These are phyloP conservation scores for Anoplolepis gracilipes DNA, from an alignment of 1,140 invertebrate genomes.

Conservation along the genomic window DNA sequence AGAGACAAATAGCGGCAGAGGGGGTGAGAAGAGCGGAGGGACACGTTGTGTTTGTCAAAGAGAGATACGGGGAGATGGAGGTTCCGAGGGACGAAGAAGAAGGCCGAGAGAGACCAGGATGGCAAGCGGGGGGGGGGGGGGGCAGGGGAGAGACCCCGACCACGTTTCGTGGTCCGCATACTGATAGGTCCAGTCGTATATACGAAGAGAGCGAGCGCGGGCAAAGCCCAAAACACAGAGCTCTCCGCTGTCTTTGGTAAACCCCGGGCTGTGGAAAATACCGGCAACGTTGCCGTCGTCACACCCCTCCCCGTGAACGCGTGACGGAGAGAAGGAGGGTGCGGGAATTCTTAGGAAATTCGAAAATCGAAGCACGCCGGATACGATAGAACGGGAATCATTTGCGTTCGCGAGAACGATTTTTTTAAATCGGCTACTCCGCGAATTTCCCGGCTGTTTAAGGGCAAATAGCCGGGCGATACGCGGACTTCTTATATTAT, in stretches of 20 bases:
- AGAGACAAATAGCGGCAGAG: slow-evolving; percentile 42
- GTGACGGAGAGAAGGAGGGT: neutral
- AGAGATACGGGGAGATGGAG: slow-evolving; percentile 50
- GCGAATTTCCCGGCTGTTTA: slow-evolving; percentile 25
- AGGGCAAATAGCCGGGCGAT: slow-evolving; percentile 13
- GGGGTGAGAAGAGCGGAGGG: slow-evolving; percentile 17
- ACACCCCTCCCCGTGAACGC: neutral
- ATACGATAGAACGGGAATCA: slow-evolving; percentile 31
- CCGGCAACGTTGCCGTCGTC: slow-evolving; percentile 55
- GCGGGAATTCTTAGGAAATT: slow-evolving; percentile 8
- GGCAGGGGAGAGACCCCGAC: slow-evolving; percentile 73
- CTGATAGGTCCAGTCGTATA: slow-evolving; percentile 80
- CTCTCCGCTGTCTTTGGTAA: slow-evolving; percentile 70
- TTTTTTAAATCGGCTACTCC: neutral
- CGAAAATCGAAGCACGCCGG: slow-evolving; percentile 44
- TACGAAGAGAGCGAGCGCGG: slow-evolving; percentile 62
- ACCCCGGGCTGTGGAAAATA: slow-evolving; percentile 68
- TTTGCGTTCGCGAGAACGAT: slow-evolving; percentile 29
- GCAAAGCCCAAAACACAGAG: slow-evolving; percentile 77
- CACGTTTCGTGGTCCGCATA: slow-evolving; percentile 84
- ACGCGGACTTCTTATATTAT: slow-evolving; percentile 31
- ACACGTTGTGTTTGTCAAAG: slow-evolving; percentile 55
- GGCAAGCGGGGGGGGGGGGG: slow-evolving; percentile 52
- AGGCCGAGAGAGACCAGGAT: slow-evolving; percentile 37
- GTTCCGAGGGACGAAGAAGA: slow-evolving; percentile 51